phyloP scores from a whole-genome alignment of 2,113 vertebrate species.

The Zapus hudsonius region DNA sequence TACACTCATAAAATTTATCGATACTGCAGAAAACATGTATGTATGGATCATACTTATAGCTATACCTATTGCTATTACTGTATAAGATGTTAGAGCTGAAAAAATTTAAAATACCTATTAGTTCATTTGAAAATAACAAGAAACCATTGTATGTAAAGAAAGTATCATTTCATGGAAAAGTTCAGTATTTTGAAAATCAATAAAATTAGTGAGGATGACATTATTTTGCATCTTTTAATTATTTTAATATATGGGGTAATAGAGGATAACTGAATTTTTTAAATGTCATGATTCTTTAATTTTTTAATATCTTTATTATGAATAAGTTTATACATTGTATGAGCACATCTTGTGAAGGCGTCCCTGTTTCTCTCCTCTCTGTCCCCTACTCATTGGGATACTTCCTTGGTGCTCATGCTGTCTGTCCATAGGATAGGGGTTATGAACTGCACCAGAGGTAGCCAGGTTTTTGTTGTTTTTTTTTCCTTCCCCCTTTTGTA shows the following conservation, averaged over 20 bases:
- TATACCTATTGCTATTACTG: background rate
- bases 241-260: background rate
- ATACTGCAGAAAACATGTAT: background rate
- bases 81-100: background rate
- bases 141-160: background rate
- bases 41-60: background rate
- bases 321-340: too few species aligned
- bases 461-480: too few species aligned
- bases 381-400: too few species aligned
- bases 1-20: background rate
- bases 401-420: too few species aligned
- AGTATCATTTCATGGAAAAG: background rate
- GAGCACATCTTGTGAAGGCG: too few species aligned
- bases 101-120: background rate
- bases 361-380: too few species aligned
- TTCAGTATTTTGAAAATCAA: slow-evolving; percentile 3
- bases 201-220: background rate
- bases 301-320: too few species aligned
- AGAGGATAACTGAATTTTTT: background rate
- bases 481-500: too few species aligned
- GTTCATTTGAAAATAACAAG: background rate
- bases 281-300: too few species aligned
- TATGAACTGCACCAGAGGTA: too few species aligned
- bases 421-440: too few species aligned
- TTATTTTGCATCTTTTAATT: background rate